Conservation (phyloP, 2,888 invertebrate species). For the Zygogramma bicolorata region DNA sequence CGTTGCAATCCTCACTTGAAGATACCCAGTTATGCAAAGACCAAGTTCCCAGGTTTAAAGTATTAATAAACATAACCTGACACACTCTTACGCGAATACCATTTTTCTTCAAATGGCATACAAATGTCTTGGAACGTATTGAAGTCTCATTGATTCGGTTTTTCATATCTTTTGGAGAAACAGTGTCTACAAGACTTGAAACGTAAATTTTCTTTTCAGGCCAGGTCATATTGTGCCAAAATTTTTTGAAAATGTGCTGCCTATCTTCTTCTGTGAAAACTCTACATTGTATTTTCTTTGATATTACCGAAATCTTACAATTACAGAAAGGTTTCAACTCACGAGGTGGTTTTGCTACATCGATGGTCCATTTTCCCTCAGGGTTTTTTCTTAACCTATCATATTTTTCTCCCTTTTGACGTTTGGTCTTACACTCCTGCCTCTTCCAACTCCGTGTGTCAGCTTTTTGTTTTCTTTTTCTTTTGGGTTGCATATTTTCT, state of each 20-base stretch:
- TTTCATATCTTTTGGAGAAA: not conserved
- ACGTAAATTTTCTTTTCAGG: not conserved
- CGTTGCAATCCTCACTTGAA: not conserved
- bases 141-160: conserved; percentile 13
- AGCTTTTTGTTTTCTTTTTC: conserved; percentile 5
- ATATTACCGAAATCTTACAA: not conserved
- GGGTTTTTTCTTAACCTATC: conserved; percentile 3
- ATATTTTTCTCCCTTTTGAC: conserved; percentile 11
- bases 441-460: not conserved
- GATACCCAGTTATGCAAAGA: not conserved
- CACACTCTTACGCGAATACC: not conserved
- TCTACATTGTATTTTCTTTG: not conserved
- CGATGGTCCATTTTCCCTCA: conserved; percentile 6
- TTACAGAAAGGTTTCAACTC: conserved; percentile 6
- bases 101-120: not conserved
- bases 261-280: not conserved
- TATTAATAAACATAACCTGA: not conserved
- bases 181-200: not conserved
- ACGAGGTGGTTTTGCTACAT: conserved; percentile 14
- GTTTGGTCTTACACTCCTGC: not conserved
- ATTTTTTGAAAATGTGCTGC: not conserved
- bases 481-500: not conserved
- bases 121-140: conserved; percentile 9
- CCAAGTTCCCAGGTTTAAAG: not conserved
- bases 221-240: conserved; percentile 6